Percentiles rank a stretch among this genome's conserved stretches.
Conservation (phyloP, 2,797 vertebrate genomes). For the Sebastes paucispinis region DNA sequence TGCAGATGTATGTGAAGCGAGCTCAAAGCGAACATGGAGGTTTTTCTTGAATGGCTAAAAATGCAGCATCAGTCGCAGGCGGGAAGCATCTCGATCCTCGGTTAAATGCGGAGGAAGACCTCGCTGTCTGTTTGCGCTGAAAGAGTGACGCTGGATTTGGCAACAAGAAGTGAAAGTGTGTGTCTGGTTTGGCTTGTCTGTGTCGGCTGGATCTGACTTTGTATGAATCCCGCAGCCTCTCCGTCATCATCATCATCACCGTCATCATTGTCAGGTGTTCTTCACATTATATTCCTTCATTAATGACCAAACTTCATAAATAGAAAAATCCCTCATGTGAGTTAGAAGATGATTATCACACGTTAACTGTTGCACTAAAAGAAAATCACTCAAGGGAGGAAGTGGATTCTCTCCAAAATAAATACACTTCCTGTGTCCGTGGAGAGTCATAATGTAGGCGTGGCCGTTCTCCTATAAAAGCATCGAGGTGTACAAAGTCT, state of each 20-base stretch:
- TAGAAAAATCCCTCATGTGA: constrained; percentile 84
- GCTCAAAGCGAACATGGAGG: constrained; percentile 20
- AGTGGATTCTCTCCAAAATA: constrained; percentile 79
- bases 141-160: constrained; percentile 39
- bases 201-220: constrained; percentile 48
- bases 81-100: background rate
- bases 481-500: constrained; percentile 87
- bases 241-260: constrained; percentile 18
- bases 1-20: background rate
- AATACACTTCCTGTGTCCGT: constrained; percentile 74
- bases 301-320: constrained; percentile 83
- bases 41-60: constrained; percentile 11
- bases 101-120: constrained; percentile 10
- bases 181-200: constrained; percentile 60
- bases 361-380: constrained; percentile 59
- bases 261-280: constrained; percentile 24
- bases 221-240: constrained; percentile 17
- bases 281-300: constrained; percentile 79
- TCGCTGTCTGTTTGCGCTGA: background rate
- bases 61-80: background rate
- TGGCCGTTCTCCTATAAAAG: constrained; percentile 86
- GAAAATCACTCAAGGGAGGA: constrained; percentile 61
- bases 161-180: constrained; percentile 34
- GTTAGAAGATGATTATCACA: constrained; percentile 85
- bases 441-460: constrained; percentile 77